A percentile compares a stretch with the other conserved stretches of the same genome.
Conservation (phyloP, 2,797 vertebrate genomes). For the Mallotus villosus region DNA sequence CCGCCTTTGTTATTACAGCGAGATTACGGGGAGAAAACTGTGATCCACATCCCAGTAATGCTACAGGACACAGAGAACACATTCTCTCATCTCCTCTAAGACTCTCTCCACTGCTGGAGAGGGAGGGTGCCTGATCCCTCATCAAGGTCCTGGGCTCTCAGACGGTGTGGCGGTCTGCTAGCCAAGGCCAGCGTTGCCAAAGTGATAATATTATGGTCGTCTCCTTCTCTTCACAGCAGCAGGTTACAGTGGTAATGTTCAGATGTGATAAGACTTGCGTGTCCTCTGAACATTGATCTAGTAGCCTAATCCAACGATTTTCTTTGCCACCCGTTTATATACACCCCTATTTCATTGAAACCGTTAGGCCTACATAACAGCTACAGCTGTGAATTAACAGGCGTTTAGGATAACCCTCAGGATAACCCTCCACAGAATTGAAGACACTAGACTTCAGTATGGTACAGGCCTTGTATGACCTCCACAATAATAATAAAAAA, state of each 20-base stretch:
- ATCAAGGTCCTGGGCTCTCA: background rate
- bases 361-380: no score
- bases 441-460: no score
- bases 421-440: no score
- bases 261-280: background rate
- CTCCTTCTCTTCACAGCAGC: background rate
- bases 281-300: background rate
- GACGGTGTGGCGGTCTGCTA: background rate
- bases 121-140: background rate
- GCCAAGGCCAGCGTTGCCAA: background rate
- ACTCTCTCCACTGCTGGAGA: background rate
- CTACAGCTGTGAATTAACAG: no score
- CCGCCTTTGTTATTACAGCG: constrained; percentile 60
- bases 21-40: constrained; percentile 66
- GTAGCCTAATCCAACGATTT: background rate
- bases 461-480: no score
- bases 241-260: background rate
- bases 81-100: constrained; percentile 56
- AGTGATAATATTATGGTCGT: background rate
- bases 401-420: no score
- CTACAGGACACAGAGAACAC: constrained; percentile 67
- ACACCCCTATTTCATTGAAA: no score
- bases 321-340: background rate
- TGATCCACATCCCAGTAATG: constrained; percentile 65
- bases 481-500: no score